These are phyloP conservation scores for Achlya flavicornis DNA, from an alignment of 2,888 invertebrate genomes.

Conservation along the genomic window DNA sequence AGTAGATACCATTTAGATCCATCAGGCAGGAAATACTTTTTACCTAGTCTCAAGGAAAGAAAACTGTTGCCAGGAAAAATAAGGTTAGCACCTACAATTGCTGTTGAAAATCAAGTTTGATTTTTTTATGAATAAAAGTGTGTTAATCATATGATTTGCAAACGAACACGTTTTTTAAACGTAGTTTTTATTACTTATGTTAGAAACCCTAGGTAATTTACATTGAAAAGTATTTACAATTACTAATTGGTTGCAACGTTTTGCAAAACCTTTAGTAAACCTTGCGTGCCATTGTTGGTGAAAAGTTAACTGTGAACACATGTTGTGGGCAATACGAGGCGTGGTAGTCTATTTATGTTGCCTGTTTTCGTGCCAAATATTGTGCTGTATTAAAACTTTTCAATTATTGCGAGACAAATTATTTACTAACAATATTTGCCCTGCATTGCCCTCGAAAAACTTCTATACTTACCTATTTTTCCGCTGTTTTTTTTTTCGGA, in stretches of 20 bases:
- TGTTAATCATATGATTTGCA: too few species aligned
- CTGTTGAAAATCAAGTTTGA: too few species aligned
- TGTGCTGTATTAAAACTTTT: neutral
- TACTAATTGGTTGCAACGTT: neutral
- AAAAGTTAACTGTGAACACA: constrained; percentile 2
- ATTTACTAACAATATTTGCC: neutral
- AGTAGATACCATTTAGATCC: neutral
- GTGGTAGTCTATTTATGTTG: neutral
- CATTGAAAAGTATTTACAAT: neutral
- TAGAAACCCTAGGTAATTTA: too few species aligned
- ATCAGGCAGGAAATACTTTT: neutral
- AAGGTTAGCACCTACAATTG: too few species aligned
- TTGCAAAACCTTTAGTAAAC: neutral
- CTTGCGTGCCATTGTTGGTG: constrained; percentile 4
- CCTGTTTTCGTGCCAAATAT: constrained; percentile 3
- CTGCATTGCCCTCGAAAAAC: too few species aligned
- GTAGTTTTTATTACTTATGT: too few species aligned
- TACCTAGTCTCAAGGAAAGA: neutral
- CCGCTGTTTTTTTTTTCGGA: too few species aligned
- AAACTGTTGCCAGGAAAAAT: too few species aligned
- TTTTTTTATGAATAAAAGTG: too few species aligned
- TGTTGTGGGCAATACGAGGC: constrained; percentile 8
- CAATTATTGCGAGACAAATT: neutral
- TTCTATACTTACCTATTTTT: too few species aligned
- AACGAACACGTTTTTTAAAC: too few species aligned